A percentile compares a stretch with the other conserved stretches of the same genome.
These are phyloP conservation scores for Platyrinchus mystaceus DNA, from an alignment of 2,797 vertebrate genomes.

Conservation along the genomic window DNA sequence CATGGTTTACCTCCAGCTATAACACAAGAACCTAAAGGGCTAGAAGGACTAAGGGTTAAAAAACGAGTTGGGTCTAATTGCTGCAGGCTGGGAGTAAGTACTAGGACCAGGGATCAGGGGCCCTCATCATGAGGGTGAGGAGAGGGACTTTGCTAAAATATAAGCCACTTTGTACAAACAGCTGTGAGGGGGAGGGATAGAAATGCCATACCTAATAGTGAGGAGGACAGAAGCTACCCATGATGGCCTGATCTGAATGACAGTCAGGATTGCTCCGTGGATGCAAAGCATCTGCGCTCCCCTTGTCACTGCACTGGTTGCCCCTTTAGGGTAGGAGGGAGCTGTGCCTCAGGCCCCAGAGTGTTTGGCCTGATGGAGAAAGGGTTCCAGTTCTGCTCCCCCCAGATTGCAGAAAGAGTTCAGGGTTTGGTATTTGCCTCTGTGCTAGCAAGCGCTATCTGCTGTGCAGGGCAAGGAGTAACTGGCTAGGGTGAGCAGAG, in stretches of 20 bases:
- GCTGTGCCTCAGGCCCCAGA: not conserved
- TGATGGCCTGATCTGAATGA: not conserved
- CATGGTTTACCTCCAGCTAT: not conserved
- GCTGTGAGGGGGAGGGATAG: not conserved
- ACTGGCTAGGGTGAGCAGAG: slow-evolving; percentile 60
- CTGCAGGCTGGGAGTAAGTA: accelerated
- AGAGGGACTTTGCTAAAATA: too few species aligned
- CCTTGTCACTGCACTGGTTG: accelerated
- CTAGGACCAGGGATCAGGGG: not conserved
- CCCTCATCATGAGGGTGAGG: too few species aligned
- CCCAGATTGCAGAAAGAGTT: not conserved
- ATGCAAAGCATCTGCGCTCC: accelerated
- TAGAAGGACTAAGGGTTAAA: not conserved
- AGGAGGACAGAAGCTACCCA: not conserved
- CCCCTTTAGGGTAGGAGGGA: not conserved
- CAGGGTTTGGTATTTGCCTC: not conserved
- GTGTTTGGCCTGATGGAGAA: not conserved
- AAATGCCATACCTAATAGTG: not conserved
- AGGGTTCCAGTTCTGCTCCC: accelerated
- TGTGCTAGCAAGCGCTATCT: not conserved
- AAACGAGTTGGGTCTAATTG: not conserved
- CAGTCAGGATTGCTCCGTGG: not conserved
- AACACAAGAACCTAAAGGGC: not conserved
- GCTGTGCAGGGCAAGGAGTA: not conserved
- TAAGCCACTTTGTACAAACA: accelerated